phyloP scores from a whole-genome alignment of 2,797 vertebrate species.

The Falco berigora region DNA sequence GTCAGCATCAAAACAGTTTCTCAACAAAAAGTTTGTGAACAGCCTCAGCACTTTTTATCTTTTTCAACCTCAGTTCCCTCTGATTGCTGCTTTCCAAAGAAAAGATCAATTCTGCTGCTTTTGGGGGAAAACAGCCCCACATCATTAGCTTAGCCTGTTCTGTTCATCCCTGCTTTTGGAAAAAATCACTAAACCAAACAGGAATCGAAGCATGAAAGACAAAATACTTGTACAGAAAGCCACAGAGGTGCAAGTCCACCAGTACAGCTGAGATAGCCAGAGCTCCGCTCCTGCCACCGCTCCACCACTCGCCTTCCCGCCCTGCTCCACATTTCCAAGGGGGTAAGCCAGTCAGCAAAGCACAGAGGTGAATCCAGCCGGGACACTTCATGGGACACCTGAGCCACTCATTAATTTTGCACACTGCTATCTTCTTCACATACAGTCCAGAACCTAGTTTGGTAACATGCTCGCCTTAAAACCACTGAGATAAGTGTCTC shows the following conservation, averaged over 20 bases:
- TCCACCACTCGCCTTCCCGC: not conserved
- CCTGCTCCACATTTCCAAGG: not conserved
- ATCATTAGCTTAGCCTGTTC: not conserved
- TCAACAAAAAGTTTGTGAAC: not conserved
- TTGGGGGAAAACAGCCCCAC: not conserved
- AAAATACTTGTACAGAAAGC: not conserved
- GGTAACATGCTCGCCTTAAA: not conserved
- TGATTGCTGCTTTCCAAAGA: not conserved
- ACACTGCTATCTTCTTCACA: accelerated
- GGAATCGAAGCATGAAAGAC: not conserved
- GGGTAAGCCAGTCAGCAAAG: not conserved
- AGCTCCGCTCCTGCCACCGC: not conserved
- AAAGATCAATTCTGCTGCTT: not conserved
- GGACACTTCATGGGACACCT: not conserved
- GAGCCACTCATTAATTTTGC: accelerated
- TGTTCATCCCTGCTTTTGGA: not conserved
- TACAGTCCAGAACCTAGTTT: not conserved
- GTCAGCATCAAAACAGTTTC: not conserved
- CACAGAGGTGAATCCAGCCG: accelerated
- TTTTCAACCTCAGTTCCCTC: not conserved
- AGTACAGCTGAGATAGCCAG: not conserved
- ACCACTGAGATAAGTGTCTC: not conserved
- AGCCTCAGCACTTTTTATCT: not conserved
- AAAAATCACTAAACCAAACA: not conserved
- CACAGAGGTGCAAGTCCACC: not conserved